Evolutionary conservation across 2,113 vertebrate species (phyloP).

Genomic region (Clinocottus analis): DNA sequence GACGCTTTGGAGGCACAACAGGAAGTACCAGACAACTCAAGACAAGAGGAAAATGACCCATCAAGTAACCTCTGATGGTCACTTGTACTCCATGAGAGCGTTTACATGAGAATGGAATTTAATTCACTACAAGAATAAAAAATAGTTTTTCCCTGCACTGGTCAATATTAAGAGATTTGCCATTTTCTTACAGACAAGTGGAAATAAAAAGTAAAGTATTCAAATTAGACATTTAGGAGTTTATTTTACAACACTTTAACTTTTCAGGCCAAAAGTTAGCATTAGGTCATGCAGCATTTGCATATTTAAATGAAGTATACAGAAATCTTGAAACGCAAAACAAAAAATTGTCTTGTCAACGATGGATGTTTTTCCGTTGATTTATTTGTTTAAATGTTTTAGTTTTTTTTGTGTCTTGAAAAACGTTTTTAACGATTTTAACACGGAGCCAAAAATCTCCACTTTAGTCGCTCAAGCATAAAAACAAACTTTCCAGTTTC

Average conservation of each 20-base stretch:
- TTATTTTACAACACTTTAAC: too few relatives aligned
- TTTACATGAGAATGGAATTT: background rate
- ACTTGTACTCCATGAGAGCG: background rate
- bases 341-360: too few relatives aligned
- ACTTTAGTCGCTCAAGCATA: too few relatives aligned
- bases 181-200: background rate
- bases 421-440: too few relatives aligned
- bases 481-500: background rate
- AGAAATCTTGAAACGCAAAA: too few relatives aligned
- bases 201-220: background rate
- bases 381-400: too few relatives aligned
- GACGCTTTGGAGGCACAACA: background rate
- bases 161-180: background rate
- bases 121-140: background rate
- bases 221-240: background rate
- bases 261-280: background rate
- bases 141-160: background rate
- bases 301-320: too few relatives aligned
- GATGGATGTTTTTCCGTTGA: too few relatives aligned
- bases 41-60: background rate
- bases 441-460: too few relatives aligned
- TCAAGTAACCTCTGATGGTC: background rate
- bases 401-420: too few relatives aligned
- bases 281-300: too few relatives aligned
- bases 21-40: background rate